Evolutionary conservation across 2,113 vertebrate species (phyloP).

Genomic region (Cairina moschata): DNA sequence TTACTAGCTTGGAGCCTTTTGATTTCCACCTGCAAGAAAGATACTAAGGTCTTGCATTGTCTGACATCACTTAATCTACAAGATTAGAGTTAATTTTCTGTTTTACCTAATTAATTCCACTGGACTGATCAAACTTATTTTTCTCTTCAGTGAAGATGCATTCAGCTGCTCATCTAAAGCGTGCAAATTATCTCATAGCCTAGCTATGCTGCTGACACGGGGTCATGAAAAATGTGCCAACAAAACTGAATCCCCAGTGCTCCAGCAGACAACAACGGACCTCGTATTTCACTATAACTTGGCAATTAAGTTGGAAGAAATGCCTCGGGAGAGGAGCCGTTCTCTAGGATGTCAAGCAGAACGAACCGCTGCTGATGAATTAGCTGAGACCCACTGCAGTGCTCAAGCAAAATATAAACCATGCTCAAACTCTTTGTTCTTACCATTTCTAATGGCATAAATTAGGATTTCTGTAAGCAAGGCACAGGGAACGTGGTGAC

Average conservation of each 20-base stretch:
- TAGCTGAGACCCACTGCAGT: neutral
- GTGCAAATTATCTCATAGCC: conserved; percentile 71
- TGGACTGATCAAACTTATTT: conserved; percentile 30
- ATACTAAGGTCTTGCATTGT: neutral
- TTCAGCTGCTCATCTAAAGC: conserved; percentile 49
- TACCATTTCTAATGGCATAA: neutral
- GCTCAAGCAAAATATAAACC: neutral
- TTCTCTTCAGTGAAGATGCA: conserved; percentile 5
- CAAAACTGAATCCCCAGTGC: conserved; percentile 35
- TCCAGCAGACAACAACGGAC: conserved; percentile 59
- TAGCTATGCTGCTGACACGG: conserved; percentile 52
- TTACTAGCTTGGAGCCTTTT: neutral
- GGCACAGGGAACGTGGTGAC: neutral
- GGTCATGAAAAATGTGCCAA: conserved; percentile 59
- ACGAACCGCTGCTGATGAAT: conserved; percentile 26
- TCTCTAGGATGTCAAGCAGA: conserved; percentile 50
- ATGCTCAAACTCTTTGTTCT: neutral
- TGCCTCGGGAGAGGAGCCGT: conserved; percentile 4
- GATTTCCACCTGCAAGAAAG: neutral
- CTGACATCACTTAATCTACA: conserved; percentile 17
- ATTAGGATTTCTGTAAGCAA: neutral
- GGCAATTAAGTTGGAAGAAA: conserved; percentile 51
- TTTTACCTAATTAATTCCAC: conserved; percentile 38
- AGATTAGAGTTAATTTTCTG: conserved; percentile 27
- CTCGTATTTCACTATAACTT: conserved; percentile 67